Evolutionary conservation across 2,888 invertebrate species (phyloP), one percentile per base, ranked within the genome.

Genomic region (Melanargia galathea): DNA sequence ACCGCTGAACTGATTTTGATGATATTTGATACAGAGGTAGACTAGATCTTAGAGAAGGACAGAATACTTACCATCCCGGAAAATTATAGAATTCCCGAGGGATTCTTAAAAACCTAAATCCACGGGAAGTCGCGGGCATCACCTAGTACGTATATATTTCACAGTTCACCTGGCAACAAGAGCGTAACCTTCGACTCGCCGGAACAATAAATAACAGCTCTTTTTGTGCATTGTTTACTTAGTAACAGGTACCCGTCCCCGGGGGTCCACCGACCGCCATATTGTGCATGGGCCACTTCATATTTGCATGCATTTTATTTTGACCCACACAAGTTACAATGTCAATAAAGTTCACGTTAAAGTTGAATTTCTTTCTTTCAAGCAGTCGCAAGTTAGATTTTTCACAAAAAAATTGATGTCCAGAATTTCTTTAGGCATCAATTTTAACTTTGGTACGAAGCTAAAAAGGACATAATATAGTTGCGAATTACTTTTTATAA

Each of bases 171-270:
- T 56, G 56, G 2, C 24, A 56, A 56, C 43, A 40, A 16, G 40
- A 43, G 5, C 1, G n/a, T 22, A 49, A 75, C 72, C 75, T 77
- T 70, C 74, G 76, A 74, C 75, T 76, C 76, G 70, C 66, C 70
- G 73, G 71, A 75, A 73, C 76, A 74, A 79, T 79, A 80, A 78
- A 75, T 76, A 71, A 64, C 71, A 45, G 22, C 73, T 71, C 73
- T 71, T 69, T 75, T 72, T 74, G 68, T 75, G 72, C 69, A 76
- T 76, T 80, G 76, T 80, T 79, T 75, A 77, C 75, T 77, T 78
- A 75, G 77, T 75, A 74, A 73, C 72, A 65, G 64, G 5, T n/a
- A 68, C 65, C 71, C 71, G 76, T 75, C 43, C 43, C 26, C 30
- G 43, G 72, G 73, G 76, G 75, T 76, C 76, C 71, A 6, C 43